These are phyloP conservation scores for Apistogramma diplotaenia DNA, from an alignment of 2,113 vertebrate genomes.

Conservation along the genomic window DNA sequence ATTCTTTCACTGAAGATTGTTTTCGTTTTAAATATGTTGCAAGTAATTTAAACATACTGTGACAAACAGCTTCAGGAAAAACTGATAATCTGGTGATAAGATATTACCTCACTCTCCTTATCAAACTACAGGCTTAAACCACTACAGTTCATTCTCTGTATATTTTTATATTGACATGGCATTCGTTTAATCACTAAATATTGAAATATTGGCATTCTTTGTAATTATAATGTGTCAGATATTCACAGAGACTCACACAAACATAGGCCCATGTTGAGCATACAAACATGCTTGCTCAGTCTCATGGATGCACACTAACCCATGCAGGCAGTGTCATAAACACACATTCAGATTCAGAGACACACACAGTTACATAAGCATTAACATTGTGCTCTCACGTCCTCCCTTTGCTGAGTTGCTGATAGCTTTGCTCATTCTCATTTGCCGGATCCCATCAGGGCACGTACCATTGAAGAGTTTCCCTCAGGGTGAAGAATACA, in stretches of 20 bases:
- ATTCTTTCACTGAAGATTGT: not conserved
- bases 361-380: constrained; percentile 57
- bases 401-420: constrained; percentile 23
- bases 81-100: not conserved
- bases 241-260: not conserved
- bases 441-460: constrained; percentile 48
- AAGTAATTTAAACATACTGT: not conserved
- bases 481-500: constrained; percentile 58
- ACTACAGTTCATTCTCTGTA: not conserved
- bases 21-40: not conserved
- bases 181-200: not conserved
- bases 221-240: not conserved
- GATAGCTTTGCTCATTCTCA: constrained; percentile 41
- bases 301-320: not conserved
- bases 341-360: constrained; percentile 18
- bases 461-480: constrained; percentile 50
- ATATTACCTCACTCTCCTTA: not conserved
- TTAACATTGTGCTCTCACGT: constrained; percentile 35
- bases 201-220: not conserved
- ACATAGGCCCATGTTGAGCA: not conserved
- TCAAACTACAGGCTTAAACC: not conserved
- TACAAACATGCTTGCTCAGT: not conserved
- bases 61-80: not conserved
- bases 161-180: not conserved
- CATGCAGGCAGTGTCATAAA: constrained; percentile 13